These are phyloP conservation scores for Sylvietta virens DNA, from an alignment of 2,113 vertebrate genomes.

Conservation along the genomic window DNA sequence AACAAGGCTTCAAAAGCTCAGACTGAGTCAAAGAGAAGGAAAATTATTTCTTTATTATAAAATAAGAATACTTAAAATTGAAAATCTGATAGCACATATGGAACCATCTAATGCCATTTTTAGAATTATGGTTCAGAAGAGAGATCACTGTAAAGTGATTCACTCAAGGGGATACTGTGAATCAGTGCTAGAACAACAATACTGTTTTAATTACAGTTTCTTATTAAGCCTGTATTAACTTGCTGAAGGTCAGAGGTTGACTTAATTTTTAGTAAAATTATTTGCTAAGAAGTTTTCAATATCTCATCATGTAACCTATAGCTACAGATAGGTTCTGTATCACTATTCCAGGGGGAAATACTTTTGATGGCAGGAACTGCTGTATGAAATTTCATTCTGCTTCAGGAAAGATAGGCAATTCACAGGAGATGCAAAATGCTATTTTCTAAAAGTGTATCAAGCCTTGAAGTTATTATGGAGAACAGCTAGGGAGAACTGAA, in stretches of 20 bases:
- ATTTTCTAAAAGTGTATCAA: conserved; percentile 42
- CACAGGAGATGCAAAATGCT: conserved; percentile 29
- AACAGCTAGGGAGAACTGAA: conserved; percentile 21
- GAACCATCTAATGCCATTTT: background rate
- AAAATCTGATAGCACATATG: background rate
- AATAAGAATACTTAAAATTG: background rate
- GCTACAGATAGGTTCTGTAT: background rate
- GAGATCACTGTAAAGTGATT: background rate
- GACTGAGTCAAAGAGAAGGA: background rate
- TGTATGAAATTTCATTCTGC: conserved; percentile 34
- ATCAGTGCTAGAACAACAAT: background rate
- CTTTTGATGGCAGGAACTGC: conserved; percentile 29
- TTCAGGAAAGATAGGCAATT: conserved; percentile 55
- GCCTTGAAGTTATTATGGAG: conserved; percentile 34
- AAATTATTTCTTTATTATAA: background rate
- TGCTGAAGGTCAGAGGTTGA: background rate
- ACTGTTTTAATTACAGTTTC: background rate
- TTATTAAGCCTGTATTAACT: background rate
- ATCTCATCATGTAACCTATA: background rate
- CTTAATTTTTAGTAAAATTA: conserved; percentile 27
- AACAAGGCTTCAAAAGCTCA: background rate
- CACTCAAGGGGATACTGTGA: background rate
- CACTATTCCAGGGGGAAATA: conserved; percentile 37
- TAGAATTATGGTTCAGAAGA: background rate
- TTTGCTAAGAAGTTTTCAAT: conserved; percentile 20